A percentile compares a stretch with the other conserved stretches of the same genome.
These are phyloP conservation scores for Phalacrocorax carbo DNA, from an alignment of 2,113 vertebrate species.

Conservation along the genomic window DNA sequence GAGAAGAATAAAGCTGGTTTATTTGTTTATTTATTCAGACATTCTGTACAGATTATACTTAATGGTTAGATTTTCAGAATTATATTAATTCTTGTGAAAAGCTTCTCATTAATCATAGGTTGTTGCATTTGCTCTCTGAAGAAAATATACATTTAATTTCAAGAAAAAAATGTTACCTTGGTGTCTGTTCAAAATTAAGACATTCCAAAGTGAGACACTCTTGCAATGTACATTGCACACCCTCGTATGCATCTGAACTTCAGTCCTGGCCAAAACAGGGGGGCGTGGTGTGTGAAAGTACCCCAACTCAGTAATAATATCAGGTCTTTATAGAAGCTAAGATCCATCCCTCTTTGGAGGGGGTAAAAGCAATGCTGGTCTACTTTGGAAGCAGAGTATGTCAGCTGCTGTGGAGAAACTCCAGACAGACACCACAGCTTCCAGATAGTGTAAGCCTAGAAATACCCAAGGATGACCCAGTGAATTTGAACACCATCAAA, in stretches of 20 bases:
- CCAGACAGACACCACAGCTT: background rate
- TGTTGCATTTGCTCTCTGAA: background rate
- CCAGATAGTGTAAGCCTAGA: background rate
- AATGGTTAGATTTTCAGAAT: background rate
- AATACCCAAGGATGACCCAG: background rate
- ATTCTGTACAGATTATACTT: conserved; percentile 42
- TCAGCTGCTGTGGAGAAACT: background rate
- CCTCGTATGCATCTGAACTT: background rate
- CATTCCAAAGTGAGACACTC: background rate
- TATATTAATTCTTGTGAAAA: conserved; percentile 38
- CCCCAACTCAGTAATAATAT: background rate
- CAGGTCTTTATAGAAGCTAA: background rate
- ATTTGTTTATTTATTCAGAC: conserved; percentile 36
- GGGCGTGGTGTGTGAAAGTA: background rate
- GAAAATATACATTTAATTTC: background rate
- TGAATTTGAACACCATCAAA: background rate
- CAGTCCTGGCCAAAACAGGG: background rate
- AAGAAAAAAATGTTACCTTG: background rate
- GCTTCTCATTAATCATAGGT: background rate
- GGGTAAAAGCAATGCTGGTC: background rate
- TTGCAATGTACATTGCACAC: background rate
- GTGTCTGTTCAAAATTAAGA: background rate
- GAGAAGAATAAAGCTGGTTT: background rate
- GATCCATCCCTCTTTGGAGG: background rate
- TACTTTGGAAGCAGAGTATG: background rate